phyloP scores from a whole-genome alignment of 1,140 invertebrate genomes.

The Ceratitis capitata region DNA sequence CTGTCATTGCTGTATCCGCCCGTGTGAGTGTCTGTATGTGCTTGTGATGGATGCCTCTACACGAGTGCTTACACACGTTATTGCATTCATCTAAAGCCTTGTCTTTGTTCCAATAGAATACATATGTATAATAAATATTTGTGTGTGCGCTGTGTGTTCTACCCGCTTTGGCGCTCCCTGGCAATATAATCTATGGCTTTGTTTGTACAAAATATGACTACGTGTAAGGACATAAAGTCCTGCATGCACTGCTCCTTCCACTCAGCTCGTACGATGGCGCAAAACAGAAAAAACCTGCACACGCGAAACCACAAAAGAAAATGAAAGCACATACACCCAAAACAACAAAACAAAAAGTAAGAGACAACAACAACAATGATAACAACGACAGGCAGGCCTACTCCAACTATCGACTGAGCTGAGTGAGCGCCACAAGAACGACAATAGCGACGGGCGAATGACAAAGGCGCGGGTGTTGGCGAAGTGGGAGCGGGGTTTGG shows the following conservation, averaged over 20 bases:
- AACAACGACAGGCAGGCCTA: background rate
- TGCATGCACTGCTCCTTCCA: background rate
- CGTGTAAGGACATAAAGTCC: constrained; percentile 38
- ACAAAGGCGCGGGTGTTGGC: background rate
- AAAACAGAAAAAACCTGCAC: background rate
- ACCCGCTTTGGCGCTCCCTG: background rate
- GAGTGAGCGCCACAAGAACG: background rate
- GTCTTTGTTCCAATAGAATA: background rate
- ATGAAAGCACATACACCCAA: background rate
- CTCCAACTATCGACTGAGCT: background rate
- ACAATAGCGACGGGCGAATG: background rate
- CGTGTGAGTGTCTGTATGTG: background rate
- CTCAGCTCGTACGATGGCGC: background rate
- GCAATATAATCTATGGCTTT: constrained; percentile 39
- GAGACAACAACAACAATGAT: background rate
- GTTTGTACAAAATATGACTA: constrained; percentile 38
- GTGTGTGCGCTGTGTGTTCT: background rate
- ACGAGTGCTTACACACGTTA: background rate
- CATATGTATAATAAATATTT: background rate
- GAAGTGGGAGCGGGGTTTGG: background rate
- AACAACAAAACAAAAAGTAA: no score
- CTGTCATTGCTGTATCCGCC: constrained; percentile 1
- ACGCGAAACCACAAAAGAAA: constrained; percentile 25
- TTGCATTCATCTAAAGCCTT: background rate
- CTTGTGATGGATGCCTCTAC: background rate